Conservation (phyloP, 2,888 invertebrate species). For the Cylloceria caligata region DNA sequence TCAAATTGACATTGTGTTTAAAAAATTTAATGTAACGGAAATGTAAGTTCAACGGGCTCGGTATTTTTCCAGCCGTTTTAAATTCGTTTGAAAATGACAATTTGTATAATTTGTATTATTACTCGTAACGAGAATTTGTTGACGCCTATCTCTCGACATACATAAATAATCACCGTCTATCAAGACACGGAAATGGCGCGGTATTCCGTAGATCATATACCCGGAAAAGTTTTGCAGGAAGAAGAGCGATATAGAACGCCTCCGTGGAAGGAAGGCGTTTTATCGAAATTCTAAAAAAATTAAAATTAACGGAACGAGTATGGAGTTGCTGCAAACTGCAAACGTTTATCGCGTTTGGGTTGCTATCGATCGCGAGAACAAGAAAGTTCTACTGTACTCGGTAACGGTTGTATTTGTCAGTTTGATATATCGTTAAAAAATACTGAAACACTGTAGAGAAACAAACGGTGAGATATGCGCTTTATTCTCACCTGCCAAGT, state of each 20-base stretch:
- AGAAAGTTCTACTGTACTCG: constrained; percentile 10
- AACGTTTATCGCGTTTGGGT: background rate
- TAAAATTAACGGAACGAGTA: background rate
- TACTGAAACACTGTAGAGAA: background rate
- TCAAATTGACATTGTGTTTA: too few relatives aligned
- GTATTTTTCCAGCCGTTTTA: too few relatives aligned
- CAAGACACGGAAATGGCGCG: constrained; percentile 41
- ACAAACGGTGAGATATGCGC: constrained; percentile 27
- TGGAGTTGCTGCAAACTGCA: constrained; percentile 10
- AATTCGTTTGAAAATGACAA: too few relatives aligned
- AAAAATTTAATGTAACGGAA: too few relatives aligned
- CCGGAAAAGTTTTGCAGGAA: constrained; percentile 64
- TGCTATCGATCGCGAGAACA: background rate
- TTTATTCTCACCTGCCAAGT: constrained; percentile 84
- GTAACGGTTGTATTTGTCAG: background rate
- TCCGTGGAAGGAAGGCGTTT: constrained; percentile 48
- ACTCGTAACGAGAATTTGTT: background rate
- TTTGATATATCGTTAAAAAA: constrained; percentile 72
- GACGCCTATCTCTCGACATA: constrained; percentile 2
- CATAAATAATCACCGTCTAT: constrained; percentile 51
- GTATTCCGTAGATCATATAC: constrained; percentile 30
- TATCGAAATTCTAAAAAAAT: constrained; percentile 62
- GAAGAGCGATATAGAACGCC: constrained; percentile 51
- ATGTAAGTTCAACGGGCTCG: too few relatives aligned
- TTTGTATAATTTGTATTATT: background rate